A percentile compares a stretch with the other conserved stretches of the same genome.
Conservation (phyloP, 2,888 invertebrate species). For the Elmis aenea region DNA sequence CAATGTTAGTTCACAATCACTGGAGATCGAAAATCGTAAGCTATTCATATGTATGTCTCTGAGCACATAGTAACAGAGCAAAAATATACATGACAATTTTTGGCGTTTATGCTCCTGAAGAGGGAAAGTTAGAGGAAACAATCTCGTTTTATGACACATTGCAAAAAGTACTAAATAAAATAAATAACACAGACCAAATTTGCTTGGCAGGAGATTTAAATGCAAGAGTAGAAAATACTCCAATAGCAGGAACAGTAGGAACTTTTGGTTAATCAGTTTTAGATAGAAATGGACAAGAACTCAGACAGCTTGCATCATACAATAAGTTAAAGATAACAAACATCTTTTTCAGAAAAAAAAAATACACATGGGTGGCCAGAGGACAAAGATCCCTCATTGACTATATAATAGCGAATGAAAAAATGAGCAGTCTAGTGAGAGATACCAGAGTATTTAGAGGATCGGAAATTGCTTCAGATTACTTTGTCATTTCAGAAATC, state of each 20-base stretch:
- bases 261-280: not conserved
- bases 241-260: slow-evolving; percentile 1
- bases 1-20: not conserved
- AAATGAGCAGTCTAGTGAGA: not conserved
- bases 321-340: not conserved
- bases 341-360: too few species aligned
- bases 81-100: slow-evolving; percentile 1
- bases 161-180: slow-evolving; percentile 1
- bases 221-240: slow-evolving; percentile 1
- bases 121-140: not conserved
- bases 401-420: slow-evolving; percentile 1
- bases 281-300: slow-evolving; percentile 2
- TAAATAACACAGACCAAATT: not conserved
- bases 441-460: not conserved
- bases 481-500: too few species aligned
- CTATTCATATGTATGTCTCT: not conserved
- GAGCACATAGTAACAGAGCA: not conserved
- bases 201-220: not conserved
- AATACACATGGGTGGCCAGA: slow-evolving; percentile 2
- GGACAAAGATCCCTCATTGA: slow-evolving; percentile 3
- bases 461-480: too few species aligned
- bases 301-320: not conserved
- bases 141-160: not conserved
- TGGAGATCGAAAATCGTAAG: not conserved
- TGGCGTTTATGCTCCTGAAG: slow-evolving; percentile 3